Base-by-base conservation (phyloP, 2,113 vertebrate species). In the Aix galericulata region DNA sequence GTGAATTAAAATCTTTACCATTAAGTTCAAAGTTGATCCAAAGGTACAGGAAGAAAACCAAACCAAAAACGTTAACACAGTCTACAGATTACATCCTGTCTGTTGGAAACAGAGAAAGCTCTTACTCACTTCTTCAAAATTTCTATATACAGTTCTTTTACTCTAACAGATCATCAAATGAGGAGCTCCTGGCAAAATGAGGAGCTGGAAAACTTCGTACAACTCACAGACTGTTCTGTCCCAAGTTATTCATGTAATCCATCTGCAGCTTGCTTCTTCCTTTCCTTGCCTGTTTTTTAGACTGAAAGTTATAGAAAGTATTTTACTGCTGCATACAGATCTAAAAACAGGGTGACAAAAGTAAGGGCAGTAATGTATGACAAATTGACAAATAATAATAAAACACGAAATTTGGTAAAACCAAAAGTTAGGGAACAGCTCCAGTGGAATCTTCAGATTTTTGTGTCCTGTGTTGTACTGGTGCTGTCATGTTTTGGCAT, bases 231-330 rank as follows among this genome's bases (percentile, higher is more conserved):
- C 55, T 67, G 68, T 25, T 90, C 81, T 80, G 66, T 32, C 93
- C 74, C 60, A 6, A 75, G 69, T 48, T 95, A 88, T 75, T 72
- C 27, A 1, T 48, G 50, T 68, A 67, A 88, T 18, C 76, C 73
- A 92, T 75, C 88, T 90, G 93, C 66, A 81, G 34, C 60, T 91
- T 60, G 31, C 4, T 78, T 81, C 69, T 56, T 77, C 72, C 76
- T 38, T 63, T 29, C 36, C 75, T 71, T 63, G 32, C 2, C 31
- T 59, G 1, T 18, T 72, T 29, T 64, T 53, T 2, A 93, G 18
- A 46, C 32, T 63, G n/a, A 7, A 59, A 29, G 27, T 76, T 88
- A 44, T 0, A 29, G 27, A n/a, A 73, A 53, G 14, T 25, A 7
- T 27, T 80, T 72, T 23, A 6, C 62, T 23, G 9, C 15, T 73